phyloP scores from a whole-genome alignment of 1,140 invertebrate genomes.

The Calliopsis andreniformis region DNA sequence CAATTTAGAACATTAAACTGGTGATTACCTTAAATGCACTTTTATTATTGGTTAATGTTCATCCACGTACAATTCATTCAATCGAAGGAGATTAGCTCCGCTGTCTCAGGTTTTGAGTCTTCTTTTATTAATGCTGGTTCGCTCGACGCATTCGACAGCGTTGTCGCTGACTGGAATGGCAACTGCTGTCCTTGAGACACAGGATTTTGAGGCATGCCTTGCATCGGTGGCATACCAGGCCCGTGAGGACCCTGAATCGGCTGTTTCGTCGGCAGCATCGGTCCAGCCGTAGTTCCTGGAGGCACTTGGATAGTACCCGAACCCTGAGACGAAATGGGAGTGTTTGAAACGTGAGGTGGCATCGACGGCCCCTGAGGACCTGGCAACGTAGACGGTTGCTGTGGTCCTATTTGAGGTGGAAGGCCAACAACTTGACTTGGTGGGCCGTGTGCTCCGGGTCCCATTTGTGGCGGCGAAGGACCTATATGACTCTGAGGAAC shows the following conservation, averaged over 20 bases:
- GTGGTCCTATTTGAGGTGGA: conserved; percentile 54
- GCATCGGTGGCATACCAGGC: conserved; percentile 42
- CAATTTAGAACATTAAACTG: conserved; percentile 22
- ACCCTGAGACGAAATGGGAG: conserved; percentile 52
- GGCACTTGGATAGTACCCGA: conserved; percentile 47
- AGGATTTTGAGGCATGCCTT: conserved; percentile 49
- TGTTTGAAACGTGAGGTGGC: conserved; percentile 45
- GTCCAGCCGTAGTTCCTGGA: conserved; percentile 21
- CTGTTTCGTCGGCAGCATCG: conserved; percentile 38
- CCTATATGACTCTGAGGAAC: conserved; percentile 49
- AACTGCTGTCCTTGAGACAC: conserved; percentile 53
- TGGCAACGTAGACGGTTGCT: conserved; percentile 42
- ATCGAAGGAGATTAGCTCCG: conserved; percentile 79
- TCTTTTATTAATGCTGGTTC: conserved; percentile 57
- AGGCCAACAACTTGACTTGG: conserved; percentile 48
- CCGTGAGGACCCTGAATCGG: conserved; percentile 46
- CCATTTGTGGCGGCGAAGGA: conserved; percentile 39
- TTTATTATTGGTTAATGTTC: conserved; percentile 25
- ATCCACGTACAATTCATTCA: conserved; percentile 45
- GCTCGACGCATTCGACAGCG: conserved; percentile 45
- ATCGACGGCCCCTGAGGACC: conserved; percentile 53
- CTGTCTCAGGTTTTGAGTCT: conserved; percentile 72
- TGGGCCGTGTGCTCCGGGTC: conserved; percentile 38
- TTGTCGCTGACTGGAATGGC: conserved; percentile 45
- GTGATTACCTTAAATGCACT: conserved; percentile 51